Percentiles rank a stretch among this genome's conserved stretches.
Conservation (phyloP, 2,888 invertebrate species). For the Lasioglossum vierecki region DNA sequence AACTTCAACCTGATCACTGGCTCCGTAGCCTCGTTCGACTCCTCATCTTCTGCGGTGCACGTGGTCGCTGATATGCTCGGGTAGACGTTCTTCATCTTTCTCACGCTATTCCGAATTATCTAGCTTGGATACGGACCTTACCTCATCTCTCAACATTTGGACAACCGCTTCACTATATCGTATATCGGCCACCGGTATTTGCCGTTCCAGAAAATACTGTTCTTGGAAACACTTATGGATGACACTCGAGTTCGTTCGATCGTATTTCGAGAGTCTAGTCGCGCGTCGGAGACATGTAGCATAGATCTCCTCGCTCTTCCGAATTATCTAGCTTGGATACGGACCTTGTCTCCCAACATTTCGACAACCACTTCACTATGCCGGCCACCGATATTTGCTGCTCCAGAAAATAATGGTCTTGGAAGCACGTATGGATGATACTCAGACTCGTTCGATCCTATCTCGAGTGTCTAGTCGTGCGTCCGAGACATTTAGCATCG, state of each 20-base stretch:
- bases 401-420: too few relatives aligned
- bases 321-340: neutral
- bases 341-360: too few relatives aligned
- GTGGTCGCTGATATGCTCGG: conserved; percentile 64
- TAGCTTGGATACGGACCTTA: too few relatives aligned
- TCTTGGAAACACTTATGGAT: neutral
- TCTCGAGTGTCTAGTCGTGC: neutral
- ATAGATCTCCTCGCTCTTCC: neutral
- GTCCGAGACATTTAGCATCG: neutral
- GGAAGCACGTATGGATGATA: neutral
- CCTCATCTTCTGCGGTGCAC: neutral
- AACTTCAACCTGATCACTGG: conserved; percentile 77
- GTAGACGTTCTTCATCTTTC: conserved; percentile 75
- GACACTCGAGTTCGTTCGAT: too few relatives aligned
- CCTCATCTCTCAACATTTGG: too few relatives aligned
- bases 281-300: neutral
- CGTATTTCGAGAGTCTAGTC: neutral
- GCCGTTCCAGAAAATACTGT: too few relatives aligned
- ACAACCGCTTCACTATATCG: neutral
- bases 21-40: conserved; percentile 64
- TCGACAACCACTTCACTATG: neutral
- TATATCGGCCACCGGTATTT: too few relatives aligned
- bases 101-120: neutral
- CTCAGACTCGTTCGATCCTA: neutral
- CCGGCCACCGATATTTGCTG: too few relatives aligned